Conservation (phyloP, 1,140 invertebrate species). For the Bombyx mori region DNA sequence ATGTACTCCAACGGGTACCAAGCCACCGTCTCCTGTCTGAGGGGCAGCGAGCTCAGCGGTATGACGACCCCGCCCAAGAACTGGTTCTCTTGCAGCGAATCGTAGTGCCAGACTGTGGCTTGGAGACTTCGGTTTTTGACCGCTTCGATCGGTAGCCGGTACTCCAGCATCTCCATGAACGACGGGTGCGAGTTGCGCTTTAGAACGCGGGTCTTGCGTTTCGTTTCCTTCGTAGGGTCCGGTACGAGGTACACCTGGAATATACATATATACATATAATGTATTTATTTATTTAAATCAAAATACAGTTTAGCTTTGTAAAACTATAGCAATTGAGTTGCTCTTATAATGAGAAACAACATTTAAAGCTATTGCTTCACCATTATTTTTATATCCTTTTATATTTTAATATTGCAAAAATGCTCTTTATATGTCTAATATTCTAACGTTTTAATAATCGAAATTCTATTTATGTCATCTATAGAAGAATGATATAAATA, state of each 20-base stretch:
- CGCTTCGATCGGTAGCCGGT: constrained; percentile 87
- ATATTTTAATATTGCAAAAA: no score
- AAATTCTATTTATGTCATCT: no score
- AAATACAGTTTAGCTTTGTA: no score
- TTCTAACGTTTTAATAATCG: no score
- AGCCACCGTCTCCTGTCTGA: constrained; percentile 83
- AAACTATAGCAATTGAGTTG: no score
- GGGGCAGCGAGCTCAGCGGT: constrained; percentile 78
- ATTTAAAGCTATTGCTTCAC: no score
- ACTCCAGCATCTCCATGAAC: constrained; percentile 98
- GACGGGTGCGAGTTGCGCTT: constrained; percentile 94
- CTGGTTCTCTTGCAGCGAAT: constrained; percentile 95
- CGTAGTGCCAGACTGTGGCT: constrained; percentile 96
- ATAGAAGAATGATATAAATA: no score
- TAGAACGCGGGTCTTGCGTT: constrained; percentile 95
- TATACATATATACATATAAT: neutral
- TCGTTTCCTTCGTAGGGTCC: constrained; percentile 90
- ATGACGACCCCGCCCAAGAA: constrained; percentile 92
- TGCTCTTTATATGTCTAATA: no score
- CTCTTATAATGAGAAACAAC: no score
- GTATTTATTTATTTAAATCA: no score
- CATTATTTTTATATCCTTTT: no score
- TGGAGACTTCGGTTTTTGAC: constrained; percentile 83
- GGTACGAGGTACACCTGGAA: constrained; percentile 84
- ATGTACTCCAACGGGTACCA: constrained; percentile 82